Base-by-base conservation (phyloP, 2,113 vertebrate genomes). In the Chamaetylas fuelleborni region DNA sequence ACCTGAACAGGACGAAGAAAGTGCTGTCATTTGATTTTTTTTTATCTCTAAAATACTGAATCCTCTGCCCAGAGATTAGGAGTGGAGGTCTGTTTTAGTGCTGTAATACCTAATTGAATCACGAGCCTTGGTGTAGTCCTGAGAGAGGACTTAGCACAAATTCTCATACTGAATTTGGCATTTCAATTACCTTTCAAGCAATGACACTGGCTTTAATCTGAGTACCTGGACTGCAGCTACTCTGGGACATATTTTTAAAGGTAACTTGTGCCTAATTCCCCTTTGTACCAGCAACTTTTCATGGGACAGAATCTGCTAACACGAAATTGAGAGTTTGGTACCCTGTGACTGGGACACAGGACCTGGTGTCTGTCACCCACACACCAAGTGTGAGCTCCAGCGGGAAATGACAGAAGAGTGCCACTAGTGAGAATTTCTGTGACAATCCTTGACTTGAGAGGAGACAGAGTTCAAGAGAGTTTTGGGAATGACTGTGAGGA, bases 31-130 rank as follows among this genome's bases (percentile, higher is more conserved):
- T 71, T 92, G 33, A 54, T 45, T 36, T 90, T 78, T 78, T 78
- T 93, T 80, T 29, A 23, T 93, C 50, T 80, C 34, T 86, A 43
- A 80, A 94, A 86, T 47, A 90, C 20, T 0, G 16, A 77, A 61
- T 94, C 19, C 26, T 61, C 54, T 90, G 62, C 23, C 67, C 62
- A 69, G 67, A 79, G 72, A 89, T 92, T 54, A 91, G 66, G 42
- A 90, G 42, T 7, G 8, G 61, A 92, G 79, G 40, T 65, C 92
- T 86, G 71, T 29, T 93, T 81, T 66, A 71, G 77, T 60, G 38
- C 81, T 67, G 43, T 89, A 82, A 90, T 90, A 78, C 84, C 65
- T 81, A 92, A 94, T 87, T 89, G 84, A 89, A 92, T 94, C 90
- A 89, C 5, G 16, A 96, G 33, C 69, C 60, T 54, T 42, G 61